Evolutionary conservation across 2,888 invertebrate species (phyloP), one percentile per base, ranked within the genome.

Genomic region (Drosophila peninsularis): DNA sequence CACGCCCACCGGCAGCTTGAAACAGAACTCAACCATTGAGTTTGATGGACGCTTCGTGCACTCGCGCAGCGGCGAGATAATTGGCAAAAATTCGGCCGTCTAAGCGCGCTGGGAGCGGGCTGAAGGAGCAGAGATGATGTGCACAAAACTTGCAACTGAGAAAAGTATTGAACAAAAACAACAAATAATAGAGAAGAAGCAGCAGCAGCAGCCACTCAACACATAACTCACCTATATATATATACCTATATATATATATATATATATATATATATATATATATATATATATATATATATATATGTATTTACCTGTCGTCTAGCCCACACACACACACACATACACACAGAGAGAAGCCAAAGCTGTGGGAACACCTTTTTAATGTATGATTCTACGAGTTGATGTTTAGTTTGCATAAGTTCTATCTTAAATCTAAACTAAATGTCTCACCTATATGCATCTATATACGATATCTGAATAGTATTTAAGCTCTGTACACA

Each of bases 81-180:
- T 97, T 89, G 97, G 97, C 82, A 97, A 97, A 93, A 97, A 97
- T 92, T 97, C 97, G n/a, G 96, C 97, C 58, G 97, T 97, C 61
- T 93, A 91, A 92, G 30, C 39, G 21, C 24, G 34, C 0, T 24
- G 19, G 7, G 32, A 11, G 19, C 5, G 24, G 21, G 30, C 24
- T 27, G n/a, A 50, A 41, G 14, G 42, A 34, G 11, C 27, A 1
- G 6, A 47, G 53, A 34, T 13, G 56, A 77, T 56, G 70, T 75
- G 81, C 82, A 86, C 78, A 80, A 79, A 71, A 66, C 66, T 55
- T 66, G 66, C 65, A 71, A 74, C 61, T 60, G 34, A 64, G 24
- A 64, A 68, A 58, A 80, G 75, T 75, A 78, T 75, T 78, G 63
- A 67, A 61, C 45, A 5, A 19, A 3, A 6, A 21, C n/a, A 17